Base-by-base conservation (phyloP, 92 coral and sea anemone genomes). In the Heteractis magnifica region DNA sequence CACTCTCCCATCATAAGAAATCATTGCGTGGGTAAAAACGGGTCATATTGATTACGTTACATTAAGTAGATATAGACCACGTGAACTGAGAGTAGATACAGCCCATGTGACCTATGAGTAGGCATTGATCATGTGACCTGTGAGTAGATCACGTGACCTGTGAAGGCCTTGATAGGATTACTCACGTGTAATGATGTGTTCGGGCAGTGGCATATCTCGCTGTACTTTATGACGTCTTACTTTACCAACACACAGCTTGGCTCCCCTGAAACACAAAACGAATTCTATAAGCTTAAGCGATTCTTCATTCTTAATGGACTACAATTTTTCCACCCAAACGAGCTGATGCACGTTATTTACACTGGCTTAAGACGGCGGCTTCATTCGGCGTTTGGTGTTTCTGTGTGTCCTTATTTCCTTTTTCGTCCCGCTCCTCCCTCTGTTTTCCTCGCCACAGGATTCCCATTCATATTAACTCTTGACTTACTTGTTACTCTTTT, bases 111-210 rank as follows among this genome's bases (percentile, higher is more conserved):
- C 3, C 44, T 34, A 34, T 34, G 44, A 34, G 44, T 34, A 2
- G 44, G 44, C 44, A 34, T 34, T 34, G 44, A 2, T 34, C 44
- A 34, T 2, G 44, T 34, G 44, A 26, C 44, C 0, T 2, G 44
- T 34, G 44, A 26, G 26, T 26, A 26, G 23, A 80, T 23, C 83
- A 80, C 82, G 20, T 65, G 26, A 79, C 44, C 6, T 26, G 26
- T 26, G 26, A 26, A 26, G 1, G 26, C 26, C 26, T 26, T 26
- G 8, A 18, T 52, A 4, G 11, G 60, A 4, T 8, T 58, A 89
- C 99, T 94, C 79, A 96, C 99, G 99, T 53, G 99, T 94, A 21
- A 96, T 96, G 55, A 96, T 96, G 75, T 94, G 95, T 20, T 91
- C 96, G 12, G 97, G 97, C 19, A 96, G 80, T 9, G 94, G 94